Conservation (phyloP, 2,888 invertebrate genomes). For the Acanthoscelides obtectus region DNA sequence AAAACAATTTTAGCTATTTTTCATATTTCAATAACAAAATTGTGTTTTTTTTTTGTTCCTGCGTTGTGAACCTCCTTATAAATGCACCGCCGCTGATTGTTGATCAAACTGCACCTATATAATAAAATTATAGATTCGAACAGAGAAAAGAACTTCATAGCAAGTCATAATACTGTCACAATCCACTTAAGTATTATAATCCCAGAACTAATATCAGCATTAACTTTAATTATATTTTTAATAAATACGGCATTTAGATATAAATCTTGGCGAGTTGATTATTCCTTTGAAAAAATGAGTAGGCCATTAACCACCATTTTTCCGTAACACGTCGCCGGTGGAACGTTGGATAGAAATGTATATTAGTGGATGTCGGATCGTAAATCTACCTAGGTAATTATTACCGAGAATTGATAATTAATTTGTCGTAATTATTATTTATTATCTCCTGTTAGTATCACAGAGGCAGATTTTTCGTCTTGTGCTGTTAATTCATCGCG, state of each 20-base stretch:
- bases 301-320: constrained; percentile 9
- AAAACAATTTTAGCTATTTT: too few relatives aligned
- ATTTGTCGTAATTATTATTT: constrained; percentile 19
- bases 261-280: neutral
- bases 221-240: constrained; percentile 11
- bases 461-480: neutral
- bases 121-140: neutral
- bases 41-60: too few relatives aligned
- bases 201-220: constrained; percentile 6
- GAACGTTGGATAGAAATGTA: constrained; percentile 7
- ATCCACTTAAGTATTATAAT: constrained; percentile 4
- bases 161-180: neutral
- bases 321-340: constrained; percentile 2
- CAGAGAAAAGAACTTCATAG: neutral
- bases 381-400: constrained; percentile 17
- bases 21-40: too few relatives aligned
- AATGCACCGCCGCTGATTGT: too few relatives aligned
- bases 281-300: neutral
- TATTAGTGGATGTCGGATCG: constrained; percentile 14
- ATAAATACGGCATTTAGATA: constrained; percentile 4
- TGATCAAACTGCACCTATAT: neutral
- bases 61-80: too few relatives aligned
- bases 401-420: constrained; percentile 15
- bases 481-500: neutral
- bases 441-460: constrained; percentile 10